Conservation (phyloP, 2,113 vertebrate species). For the Rhegmatorhina hoffmannsi region DNA sequence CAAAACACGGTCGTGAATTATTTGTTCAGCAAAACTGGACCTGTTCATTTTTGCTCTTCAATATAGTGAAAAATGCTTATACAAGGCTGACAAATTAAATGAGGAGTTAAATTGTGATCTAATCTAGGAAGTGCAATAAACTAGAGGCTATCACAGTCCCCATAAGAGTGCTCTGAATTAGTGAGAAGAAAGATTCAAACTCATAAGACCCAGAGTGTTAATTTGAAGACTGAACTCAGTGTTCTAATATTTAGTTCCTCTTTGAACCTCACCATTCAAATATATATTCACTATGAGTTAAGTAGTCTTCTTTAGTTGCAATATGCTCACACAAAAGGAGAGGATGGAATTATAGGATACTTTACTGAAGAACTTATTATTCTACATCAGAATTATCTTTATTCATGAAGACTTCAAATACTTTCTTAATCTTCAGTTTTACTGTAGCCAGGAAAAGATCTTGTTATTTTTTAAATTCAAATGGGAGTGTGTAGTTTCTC, state of each 20-base stretch:
- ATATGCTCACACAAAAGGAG: neutral
- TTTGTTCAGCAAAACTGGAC: neutral
- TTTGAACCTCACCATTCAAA: constrained; percentile 15
- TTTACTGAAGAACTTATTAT: neutral
- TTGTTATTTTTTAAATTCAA: neutral
- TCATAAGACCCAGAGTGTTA: neutral
- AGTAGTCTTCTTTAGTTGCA: neutral
- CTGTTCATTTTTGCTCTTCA: neutral
- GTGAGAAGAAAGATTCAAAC: neutral
- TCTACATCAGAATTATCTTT: constrained; percentile 32
- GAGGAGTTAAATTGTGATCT: neutral
- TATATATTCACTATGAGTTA: neutral
- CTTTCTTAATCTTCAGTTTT: neutral
- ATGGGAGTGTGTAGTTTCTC: neutral
- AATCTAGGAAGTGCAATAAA: neutral
- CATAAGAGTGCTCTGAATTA: neutral
- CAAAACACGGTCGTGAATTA: neutral
- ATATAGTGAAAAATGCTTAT: neutral
- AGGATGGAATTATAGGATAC: neutral
- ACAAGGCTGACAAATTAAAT: neutral
- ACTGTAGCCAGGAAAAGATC: neutral
- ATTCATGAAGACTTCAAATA: constrained; percentile 5
- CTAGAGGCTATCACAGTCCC: neutral
- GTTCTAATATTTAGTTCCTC: neutral
- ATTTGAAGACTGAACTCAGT: neutral